Conservation (phyloP, 2,113 vertebrate species). For the Heloderma charlesbogerti region DNA sequence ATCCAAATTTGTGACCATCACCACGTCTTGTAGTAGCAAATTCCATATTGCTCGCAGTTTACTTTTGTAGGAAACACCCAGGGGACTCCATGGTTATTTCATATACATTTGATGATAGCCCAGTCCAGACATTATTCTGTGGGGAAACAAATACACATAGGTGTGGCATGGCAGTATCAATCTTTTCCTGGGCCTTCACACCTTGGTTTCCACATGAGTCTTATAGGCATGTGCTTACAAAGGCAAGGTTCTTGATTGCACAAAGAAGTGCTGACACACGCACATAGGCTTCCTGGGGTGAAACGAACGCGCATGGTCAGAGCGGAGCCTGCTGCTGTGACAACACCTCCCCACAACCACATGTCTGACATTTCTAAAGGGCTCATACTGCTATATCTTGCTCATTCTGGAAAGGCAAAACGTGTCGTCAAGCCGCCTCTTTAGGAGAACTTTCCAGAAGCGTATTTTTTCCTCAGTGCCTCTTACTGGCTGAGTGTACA, state of each 20-base stretch:
- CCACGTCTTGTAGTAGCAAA: neutral
- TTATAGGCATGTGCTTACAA: too few species aligned
- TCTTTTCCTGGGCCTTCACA: too few species aligned
- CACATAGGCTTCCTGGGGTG: neutral
- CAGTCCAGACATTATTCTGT: neutral
- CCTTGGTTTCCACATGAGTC: neutral
- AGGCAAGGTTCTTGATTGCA: neutral
- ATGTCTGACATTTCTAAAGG: neutral
- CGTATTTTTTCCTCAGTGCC: neutral
- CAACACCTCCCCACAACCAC: too few species aligned
- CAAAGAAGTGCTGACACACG: too few species aligned
- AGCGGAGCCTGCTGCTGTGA: neutral
- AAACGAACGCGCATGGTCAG: neutral
- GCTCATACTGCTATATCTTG: neutral
- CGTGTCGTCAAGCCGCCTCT: neutral
- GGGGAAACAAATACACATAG: too few species aligned
- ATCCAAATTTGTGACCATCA: too few species aligned
- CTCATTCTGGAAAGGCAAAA: too few species aligned
- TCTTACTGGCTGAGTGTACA: too few species aligned
- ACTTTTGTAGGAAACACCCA: neutral
- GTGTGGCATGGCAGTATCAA: too few species aligned
- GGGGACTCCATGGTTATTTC: neutral
- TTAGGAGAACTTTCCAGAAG: neutral
- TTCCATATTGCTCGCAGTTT: neutral
- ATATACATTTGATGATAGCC: neutral